A percentile compares a stretch with the other conserved stretches of the same genome.
These are phyloP conservation scores for Acanthiza pusilla DNA, from an alignment of 2,797 vertebrate species.

Conservation along the genomic window DNA sequence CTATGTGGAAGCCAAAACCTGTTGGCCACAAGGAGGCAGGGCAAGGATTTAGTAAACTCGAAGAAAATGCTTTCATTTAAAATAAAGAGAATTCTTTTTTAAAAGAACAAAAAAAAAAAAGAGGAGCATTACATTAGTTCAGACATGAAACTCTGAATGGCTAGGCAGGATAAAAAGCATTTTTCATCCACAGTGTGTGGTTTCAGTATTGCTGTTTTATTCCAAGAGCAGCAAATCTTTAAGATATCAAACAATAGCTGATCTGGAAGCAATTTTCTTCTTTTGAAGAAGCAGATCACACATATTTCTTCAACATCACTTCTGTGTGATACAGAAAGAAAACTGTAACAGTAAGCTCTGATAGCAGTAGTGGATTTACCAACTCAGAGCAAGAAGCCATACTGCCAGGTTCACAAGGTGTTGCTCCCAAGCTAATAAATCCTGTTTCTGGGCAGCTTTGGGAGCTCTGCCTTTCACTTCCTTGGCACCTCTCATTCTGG, in stretches of 20 bases:
- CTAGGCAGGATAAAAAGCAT: slow-evolving; percentile 33
- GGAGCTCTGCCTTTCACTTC: background rate
- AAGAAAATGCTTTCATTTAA: background rate
- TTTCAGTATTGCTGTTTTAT: slow-evolving; percentile 50
- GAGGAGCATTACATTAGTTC: background rate
- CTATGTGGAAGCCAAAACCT: slow-evolving; percentile 34
- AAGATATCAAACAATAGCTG: slow-evolving; percentile 54
- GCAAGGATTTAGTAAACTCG: slow-evolving; percentile 20
- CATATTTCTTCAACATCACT: slow-evolving; percentile 32
- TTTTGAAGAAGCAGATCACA: slow-evolving; percentile 38
- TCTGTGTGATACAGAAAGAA: background rate
- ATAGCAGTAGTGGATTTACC: background rate
- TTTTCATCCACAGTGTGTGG: slow-evolving; percentile 23
- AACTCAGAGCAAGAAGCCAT: background rate
- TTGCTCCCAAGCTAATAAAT: background rate
- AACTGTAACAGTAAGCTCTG: background rate
- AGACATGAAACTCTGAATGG: slow-evolving; percentile 5
- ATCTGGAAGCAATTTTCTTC: slow-evolving; percentile 54
- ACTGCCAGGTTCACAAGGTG: background rate
- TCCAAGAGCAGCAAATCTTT: slow-evolving; percentile 55
- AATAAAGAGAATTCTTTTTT: background rate
- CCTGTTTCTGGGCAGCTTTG: background rate
- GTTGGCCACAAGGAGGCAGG: slow-evolving; percentile 65
- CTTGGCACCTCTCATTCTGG: background rate
- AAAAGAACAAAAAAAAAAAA: background rate